phyloP scores from a whole-genome alignment of 2,797 vertebrate genomes.

The Tarsius wallacei region DNA sequence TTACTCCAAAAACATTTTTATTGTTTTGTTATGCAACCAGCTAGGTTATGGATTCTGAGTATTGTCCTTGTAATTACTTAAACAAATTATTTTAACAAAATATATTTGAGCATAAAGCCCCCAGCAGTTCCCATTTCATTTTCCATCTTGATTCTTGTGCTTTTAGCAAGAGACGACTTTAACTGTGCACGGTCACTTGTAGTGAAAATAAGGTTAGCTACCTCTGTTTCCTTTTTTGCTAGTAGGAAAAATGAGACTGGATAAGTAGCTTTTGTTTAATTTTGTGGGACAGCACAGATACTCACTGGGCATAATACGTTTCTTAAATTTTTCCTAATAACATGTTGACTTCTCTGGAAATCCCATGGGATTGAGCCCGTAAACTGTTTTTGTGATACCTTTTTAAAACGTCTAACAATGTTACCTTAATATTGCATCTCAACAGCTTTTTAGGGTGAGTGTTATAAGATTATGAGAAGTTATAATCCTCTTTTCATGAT shows the following conservation, averaged over 20 bases:
- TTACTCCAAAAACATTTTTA: constrained; percentile 28
- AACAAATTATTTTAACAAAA: constrained; percentile 35
- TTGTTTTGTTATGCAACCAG: constrained; percentile 48
- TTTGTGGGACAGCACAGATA: neutral
- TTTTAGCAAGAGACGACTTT: neutral
- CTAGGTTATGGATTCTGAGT: constrained; percentile 25
- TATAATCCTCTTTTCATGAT: constrained; percentile 53
- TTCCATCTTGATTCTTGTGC: neutral
- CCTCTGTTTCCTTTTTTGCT: neutral
- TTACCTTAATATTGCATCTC: constrained; percentile 64
- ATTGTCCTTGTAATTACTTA: constrained; percentile 46
- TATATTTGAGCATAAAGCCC: neutral
- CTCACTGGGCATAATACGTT: neutral
- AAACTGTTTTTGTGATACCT: constrained; percentile 24
- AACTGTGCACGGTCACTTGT: neutral
- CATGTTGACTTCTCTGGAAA: constrained; percentile 51
- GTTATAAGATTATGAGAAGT: constrained; percentile 63
- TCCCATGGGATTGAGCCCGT: neutral
- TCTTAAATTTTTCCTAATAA: constrained; percentile 57
- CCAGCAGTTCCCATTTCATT: neutral
- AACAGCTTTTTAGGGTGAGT: constrained; percentile 57
- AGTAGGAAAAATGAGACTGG: neutral
- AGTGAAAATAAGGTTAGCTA: neutral
- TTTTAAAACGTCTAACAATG: constrained; percentile 58
- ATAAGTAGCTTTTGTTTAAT: constrained; percentile 10